Conservation (phyloP, 35 echinoderm and acorn worm species). For the Lytechinus variegatus region DNA sequence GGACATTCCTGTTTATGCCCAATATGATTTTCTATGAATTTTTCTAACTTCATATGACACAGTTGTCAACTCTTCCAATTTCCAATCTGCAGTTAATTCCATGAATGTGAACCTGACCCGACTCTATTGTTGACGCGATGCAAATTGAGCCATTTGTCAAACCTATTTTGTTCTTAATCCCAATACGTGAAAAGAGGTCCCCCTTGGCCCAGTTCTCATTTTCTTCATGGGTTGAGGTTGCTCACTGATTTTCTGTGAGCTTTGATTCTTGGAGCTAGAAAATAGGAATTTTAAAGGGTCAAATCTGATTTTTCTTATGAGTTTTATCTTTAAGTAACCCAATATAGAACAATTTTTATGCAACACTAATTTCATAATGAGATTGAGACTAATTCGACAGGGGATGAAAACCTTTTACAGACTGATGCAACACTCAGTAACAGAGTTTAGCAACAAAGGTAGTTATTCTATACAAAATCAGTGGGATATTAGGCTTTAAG, state of each 20-base stretch:
- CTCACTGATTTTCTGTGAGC: neutral
- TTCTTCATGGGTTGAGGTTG: constrained; percentile 19
- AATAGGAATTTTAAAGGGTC: constrained; percentile 13
- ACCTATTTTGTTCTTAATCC: constrained; percentile 38
- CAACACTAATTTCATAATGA: neutral
- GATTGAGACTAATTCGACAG: neutral
- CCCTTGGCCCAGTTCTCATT: constrained; percentile 36
- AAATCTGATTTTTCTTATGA: neutral
- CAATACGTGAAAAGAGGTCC: constrained; percentile 5
- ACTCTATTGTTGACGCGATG: constrained; percentile 28
- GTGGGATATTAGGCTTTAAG: too few species aligned
- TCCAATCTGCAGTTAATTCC: neutral
- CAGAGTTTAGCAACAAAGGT: too few species aligned
- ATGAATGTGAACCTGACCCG: neutral
- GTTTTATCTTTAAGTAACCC: neutral
- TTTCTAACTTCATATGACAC: neutral
- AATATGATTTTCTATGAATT: neutral
- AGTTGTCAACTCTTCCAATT: neutral
- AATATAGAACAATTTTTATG: neutral
- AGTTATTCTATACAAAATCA: too few species aligned
- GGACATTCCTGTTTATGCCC: neutral
- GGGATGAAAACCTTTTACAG: too few species aligned
- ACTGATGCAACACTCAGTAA: too few species aligned
- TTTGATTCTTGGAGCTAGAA: neutral
- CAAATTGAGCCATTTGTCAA: constrained; percentile 49